These are phyloP conservation scores for Cephus pygmeus DNA, from an alignment of 2,888 invertebrate genomes.

Conservation along the genomic window DNA sequence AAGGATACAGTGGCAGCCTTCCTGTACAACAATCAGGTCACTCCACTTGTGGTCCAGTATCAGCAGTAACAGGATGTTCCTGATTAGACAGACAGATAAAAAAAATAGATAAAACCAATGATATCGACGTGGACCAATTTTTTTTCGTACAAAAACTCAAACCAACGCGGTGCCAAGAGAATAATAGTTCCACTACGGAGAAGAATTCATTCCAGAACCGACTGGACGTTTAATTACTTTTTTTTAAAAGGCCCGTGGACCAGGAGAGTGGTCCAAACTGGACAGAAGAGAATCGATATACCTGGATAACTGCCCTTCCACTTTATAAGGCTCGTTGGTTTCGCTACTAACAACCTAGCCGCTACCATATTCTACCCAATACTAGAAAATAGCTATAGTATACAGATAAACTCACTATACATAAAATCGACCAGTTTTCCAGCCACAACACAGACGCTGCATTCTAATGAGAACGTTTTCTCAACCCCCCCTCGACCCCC, in stretches of 20 bases:
- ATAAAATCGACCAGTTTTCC: background rate
- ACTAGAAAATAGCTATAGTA: background rate
- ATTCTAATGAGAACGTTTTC: background rate
- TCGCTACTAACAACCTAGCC: background rate
- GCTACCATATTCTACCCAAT: background rate
- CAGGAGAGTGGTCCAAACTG: background rate
- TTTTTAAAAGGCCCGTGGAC: constrained; percentile 23
- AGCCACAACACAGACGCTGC: background rate
- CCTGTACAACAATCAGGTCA: background rate
- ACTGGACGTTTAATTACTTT: constrained; percentile 47
- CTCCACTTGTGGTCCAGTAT: background rate
- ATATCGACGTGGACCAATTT: background rate
- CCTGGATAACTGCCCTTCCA: background rate
- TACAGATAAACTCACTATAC: background rate
- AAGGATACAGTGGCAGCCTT: background rate
- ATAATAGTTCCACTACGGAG: constrained; percentile 11
- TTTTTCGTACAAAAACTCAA: background rate
- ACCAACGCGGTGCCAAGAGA: background rate
- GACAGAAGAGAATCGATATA: background rate
- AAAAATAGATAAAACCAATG: background rate
- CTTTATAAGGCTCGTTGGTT: background rate
- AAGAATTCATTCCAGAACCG: constrained; percentile 42
- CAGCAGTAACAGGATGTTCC: background rate
- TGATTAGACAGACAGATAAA: background rate
- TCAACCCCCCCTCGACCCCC: background rate